Evolutionary conservation across 2,113 vertebrate genomes (phyloP), one percentile per base, ranked within the genome.

Genomic region (Brachyhypopomus occidentalis): DNA sequence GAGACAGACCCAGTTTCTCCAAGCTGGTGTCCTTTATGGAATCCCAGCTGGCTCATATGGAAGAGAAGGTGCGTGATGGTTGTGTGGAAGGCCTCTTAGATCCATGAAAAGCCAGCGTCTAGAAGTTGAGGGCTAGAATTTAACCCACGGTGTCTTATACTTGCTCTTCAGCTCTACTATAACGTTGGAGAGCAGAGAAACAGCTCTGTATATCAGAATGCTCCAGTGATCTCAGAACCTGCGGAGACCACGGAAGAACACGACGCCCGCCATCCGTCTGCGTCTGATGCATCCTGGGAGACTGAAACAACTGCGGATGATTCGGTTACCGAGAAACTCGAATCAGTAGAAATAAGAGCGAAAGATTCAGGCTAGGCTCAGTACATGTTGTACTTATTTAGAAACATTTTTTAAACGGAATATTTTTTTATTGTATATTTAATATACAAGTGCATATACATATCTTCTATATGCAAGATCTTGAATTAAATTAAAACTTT

Each of bases 1-100:
- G 84, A 75, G 89, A 93, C 80, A 92, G 98, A 36, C 98, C 96
- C 0, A 92, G 94, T 25, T 98, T 98, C 91, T 94, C 95, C 48
- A 88, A 92, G 76, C 86, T 98, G 79, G 93, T 94, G 87, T 93
- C 92, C 7, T 94, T 93, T 74, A 92, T 97, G 89, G 93, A 91
- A 6, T 90, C 90, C 87, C 94, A 95, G 90, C 91, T 99, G 88
- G 89, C 88, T 8, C 92, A 94, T 45, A 90, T 90, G 79, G 96
- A 97, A 88, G 93, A 94, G 86, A 92, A 90, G 91, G 97, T 99
- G 93, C 22, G 55, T 70, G 20, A 34, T 41, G 25, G 34, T 77
- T 25, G 17, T 72, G 36, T 30, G 2, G 66, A 52, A 48, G 2
- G 19, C 45, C 58, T 30, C 69, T 56, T 16, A 7, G 66, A 30